Percentiles rank a stretch among this genome's conserved stretches.
Conservation (phyloP, 2,888 invertebrate species). For the Nezara viridula region DNA sequence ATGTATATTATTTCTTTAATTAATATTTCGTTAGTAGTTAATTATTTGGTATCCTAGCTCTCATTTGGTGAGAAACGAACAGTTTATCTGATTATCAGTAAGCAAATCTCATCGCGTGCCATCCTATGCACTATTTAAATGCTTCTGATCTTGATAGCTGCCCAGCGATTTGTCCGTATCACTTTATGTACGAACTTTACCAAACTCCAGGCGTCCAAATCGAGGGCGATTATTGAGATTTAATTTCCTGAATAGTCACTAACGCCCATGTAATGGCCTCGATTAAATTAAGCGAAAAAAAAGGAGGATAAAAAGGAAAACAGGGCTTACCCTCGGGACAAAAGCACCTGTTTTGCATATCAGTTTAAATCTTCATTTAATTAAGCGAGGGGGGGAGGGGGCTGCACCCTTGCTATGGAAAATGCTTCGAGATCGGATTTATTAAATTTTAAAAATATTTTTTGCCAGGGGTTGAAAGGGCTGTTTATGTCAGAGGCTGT, state of each 20-base stretch:
- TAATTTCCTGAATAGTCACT: slow-evolving; percentile 36
- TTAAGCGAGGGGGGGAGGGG: slow-evolving; percentile 16
- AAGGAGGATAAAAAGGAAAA: not conserved
- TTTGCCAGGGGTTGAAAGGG: not conserved
- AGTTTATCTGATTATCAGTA: slow-evolving; percentile 3
- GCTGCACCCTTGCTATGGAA: not conserved
- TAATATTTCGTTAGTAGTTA: too few species aligned
- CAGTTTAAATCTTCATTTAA: slow-evolving; percentile 44
- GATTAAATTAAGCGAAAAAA: slow-evolving; percentile 35
- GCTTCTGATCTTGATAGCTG: slow-evolving; percentile 31
- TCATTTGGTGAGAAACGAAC: not conserved
- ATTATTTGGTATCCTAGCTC: too few species aligned
- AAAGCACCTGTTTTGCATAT: slow-evolving; percentile 44
- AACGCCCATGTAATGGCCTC: not conserved
- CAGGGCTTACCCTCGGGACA: not conserved
- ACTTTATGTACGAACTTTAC: not conserved
- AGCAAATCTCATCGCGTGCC: slow-evolving; percentile 45
- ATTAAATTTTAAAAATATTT: slow-evolving; percentile 42
- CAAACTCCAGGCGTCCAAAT: not conserved
- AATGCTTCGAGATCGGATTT: slow-evolving; percentile 39
- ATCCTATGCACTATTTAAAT: slow-evolving; percentile 34
- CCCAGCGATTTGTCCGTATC: slow-evolving; percentile 44
- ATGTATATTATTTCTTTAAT: too few species aligned
- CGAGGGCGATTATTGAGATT: slow-evolving; percentile 15
- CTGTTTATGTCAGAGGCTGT: not conserved